Conservation (phyloP, 2,113 vertebrate species). For the Varanus salvator region DNA sequence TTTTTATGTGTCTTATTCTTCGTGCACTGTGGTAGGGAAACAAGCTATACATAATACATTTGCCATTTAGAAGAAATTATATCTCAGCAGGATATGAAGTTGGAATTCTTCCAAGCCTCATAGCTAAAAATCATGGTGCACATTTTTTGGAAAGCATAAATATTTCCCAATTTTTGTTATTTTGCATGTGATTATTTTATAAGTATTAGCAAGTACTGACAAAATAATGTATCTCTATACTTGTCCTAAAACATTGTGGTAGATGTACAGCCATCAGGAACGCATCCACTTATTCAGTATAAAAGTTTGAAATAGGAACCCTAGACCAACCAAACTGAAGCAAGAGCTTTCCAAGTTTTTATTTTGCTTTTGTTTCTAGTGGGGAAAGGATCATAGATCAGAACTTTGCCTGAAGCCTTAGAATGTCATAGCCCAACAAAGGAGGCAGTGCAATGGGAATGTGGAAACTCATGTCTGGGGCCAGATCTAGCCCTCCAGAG, state of each 20-base stretch:
- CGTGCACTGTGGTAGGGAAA: slow-evolving; percentile 34
- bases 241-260: background rate
- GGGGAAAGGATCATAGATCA: background rate
- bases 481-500: no score
- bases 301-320: background rate
- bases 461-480: no score
- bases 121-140: background rate
- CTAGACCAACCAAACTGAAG: background rate
- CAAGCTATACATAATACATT: slow-evolving; percentile 4
- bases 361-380: background rate
- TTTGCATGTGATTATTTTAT: background rate
- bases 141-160: slow-evolving; percentile 4
- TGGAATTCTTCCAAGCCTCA: slow-evolving; percentile 1
- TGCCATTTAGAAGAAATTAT: slow-evolving; percentile 25
- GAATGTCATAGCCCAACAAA: background rate
- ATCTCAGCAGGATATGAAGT: slow-evolving; percentile 14
- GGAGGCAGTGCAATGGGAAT: background rate
- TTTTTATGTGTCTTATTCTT: background rate
- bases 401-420: background rate
- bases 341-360: background rate
- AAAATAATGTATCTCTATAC: background rate
- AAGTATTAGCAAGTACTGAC: background rate
- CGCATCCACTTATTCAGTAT: background rate
- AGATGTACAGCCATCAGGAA: background rate
- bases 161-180: background rate